These are phyloP conservation scores for Porphyrio hochstetteri DNA, from an alignment of 2,113 vertebrate species.

Conservation along the genomic window DNA sequence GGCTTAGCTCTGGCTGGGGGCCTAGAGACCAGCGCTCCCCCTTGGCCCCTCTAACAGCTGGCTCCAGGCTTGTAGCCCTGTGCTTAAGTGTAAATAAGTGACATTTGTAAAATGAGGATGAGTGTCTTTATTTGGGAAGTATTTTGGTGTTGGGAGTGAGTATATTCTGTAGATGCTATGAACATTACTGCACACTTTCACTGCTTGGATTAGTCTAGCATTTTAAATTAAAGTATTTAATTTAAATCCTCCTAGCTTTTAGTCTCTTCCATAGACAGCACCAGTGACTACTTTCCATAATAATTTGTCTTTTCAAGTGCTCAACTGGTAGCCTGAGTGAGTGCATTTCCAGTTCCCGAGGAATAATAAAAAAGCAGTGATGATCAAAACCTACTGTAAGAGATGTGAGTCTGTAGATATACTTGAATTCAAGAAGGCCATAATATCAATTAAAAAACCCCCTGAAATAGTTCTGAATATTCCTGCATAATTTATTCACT, in stretches of 20 bases:
- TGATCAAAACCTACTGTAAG: not conserved
- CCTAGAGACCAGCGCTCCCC: accelerated
- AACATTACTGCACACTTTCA: not conserved
- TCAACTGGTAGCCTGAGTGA: not conserved
- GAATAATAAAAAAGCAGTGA: not conserved
- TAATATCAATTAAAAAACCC: not conserved
- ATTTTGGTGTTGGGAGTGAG: not conserved
- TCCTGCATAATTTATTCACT: not conserved
- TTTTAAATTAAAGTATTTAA: not conserved
- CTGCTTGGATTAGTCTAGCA: not conserved
- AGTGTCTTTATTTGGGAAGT: not conserved
- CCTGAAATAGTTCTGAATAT: not conserved
- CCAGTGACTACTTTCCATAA: not conserved
- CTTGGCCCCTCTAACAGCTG: not conserved
- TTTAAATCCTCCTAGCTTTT: not conserved
- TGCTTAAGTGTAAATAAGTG: not conserved
- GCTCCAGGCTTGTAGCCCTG: not conserved
- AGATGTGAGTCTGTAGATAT: not conserved
- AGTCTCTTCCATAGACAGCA: not conserved
- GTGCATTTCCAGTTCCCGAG: not conserved
- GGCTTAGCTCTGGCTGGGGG: not conserved
- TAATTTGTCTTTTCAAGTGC: not conserved
- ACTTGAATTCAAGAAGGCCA: not conserved
- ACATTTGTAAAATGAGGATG: not conserved
- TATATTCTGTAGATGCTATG: not conserved